Conservation (phyloP, 2,797 vertebrate species). For the Tangara arthus region DNA sequence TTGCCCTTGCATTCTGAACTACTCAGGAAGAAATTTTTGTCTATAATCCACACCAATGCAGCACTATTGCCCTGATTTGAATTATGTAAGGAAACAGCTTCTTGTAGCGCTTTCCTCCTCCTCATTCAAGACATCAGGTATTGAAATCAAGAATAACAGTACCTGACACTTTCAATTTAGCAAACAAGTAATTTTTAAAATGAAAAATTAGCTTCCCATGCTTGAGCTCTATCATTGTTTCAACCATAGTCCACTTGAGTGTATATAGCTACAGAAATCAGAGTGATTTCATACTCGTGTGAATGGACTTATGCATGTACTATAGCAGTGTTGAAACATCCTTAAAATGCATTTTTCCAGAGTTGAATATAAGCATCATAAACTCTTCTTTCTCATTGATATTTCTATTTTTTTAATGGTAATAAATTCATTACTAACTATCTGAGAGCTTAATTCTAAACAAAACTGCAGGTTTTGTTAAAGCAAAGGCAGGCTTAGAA, state of each 20-base stretch:
- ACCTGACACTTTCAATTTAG: background rate
- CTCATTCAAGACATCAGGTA: background rate
- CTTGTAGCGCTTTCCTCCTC: background rate
- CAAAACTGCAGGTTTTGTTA: background rate
- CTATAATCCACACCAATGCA: background rate
- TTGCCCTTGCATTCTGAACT: background rate
- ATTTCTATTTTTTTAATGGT: background rate
- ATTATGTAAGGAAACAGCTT: background rate
- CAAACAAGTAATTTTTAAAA: background rate
- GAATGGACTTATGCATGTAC: background rate
- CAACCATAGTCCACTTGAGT: background rate
- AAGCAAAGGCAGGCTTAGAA: background rate
- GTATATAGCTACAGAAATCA: background rate
- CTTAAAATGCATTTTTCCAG: background rate
- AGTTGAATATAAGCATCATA: background rate
- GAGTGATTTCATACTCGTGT: background rate
- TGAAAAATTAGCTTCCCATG: background rate
- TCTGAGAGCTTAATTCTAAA: background rate
- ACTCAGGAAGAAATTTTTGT: background rate
- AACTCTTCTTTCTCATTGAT: background rate
- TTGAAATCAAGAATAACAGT: background rate
- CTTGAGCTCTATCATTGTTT: background rate
- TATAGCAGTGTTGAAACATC: background rate
- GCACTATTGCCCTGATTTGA: background rate
- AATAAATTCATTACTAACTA: background rate